Evolutionary conservation across 2,797 vertebrate species (phyloP).

Genomic region (Ispidina lecontei): DNA sequence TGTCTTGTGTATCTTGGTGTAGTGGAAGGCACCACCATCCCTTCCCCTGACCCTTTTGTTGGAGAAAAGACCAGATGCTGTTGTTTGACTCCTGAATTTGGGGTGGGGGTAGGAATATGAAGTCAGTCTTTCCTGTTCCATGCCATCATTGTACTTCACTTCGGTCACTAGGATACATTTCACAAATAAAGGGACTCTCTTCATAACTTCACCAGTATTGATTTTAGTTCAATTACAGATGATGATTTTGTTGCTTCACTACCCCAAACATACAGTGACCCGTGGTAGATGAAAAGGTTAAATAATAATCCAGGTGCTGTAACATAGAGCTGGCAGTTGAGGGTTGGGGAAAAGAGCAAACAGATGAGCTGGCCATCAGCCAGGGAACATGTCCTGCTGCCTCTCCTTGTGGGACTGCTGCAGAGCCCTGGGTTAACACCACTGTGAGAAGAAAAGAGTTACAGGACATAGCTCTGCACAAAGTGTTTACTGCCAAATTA

Average conservation of each 20-base stretch:
- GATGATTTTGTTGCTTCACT: not conserved
- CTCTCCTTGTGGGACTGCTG: constrained; percentile 9
- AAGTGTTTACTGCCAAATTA: not conserved
- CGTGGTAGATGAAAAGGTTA: not conserved
- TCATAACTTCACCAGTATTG: not conserved
- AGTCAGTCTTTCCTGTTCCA: not conserved
- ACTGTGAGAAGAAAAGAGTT: not conserved
- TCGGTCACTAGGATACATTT: not conserved
- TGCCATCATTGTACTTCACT: not conserved
- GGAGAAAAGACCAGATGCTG: not conserved
- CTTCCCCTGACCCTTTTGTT: not conserved
- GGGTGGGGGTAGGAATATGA: not conserved
- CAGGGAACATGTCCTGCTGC: not conserved
- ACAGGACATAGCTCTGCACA: not conserved
- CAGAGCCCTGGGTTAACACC: not conserved
- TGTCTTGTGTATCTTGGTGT: not conserved
- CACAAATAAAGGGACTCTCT: not conserved
- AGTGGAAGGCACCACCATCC: not conserved
- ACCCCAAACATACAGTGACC: not conserved
- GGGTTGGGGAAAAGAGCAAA: not conserved
- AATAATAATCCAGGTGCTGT: not conserved
- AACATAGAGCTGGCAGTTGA: not conserved
- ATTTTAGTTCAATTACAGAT: not conserved
- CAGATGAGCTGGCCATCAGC: constrained; percentile 48
- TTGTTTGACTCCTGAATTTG: not conserved